phyloP scores from a whole-genome alignment of 1,140 invertebrate species.

The Orussus abietinus region DNA sequence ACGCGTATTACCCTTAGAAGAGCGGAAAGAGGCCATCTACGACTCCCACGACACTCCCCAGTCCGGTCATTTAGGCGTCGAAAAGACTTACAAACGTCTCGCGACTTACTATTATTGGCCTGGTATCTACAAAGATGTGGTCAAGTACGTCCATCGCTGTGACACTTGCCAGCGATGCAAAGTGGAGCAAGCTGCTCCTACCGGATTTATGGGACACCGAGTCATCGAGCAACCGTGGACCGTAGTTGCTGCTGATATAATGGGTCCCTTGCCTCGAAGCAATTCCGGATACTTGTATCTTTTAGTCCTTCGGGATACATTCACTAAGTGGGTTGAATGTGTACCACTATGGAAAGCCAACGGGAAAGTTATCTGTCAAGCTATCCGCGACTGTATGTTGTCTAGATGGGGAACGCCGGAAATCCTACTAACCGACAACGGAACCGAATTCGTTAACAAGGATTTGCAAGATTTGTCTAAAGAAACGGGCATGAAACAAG shows the following conservation, averaged over 20 bases:
- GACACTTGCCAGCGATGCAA: constrained; percentile 25
- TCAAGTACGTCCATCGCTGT: no score
- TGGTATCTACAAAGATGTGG: no score
- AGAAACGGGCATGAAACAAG: not conserved
- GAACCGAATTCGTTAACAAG: constrained; percentile 14
- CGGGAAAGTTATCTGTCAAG: constrained; percentile 7
- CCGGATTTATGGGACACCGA: constrained; percentile 26
- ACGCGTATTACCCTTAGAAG: no score
- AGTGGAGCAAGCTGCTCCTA: constrained; percentile 17
- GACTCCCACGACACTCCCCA: no score
- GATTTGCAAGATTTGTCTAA: not conserved
- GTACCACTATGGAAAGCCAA: constrained; percentile 5
- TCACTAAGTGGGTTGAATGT: constrained; percentile 30
- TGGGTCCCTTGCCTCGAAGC: constrained; percentile 34
- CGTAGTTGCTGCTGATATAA: constrained; percentile 25
- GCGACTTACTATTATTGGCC: no score
- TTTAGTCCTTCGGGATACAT: constrained; percentile 34
- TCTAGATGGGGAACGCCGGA: constrained; percentile 8
- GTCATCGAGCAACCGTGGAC: constrained; percentile 22
- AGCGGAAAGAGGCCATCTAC: no score
- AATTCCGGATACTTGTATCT: constrained; percentile 29
- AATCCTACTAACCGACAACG: constrained; percentile 13
- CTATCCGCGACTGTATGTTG: constrained; percentile 2
- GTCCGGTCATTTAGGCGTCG: no score
- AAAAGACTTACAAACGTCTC: no score